Percentiles rank a stretch among this genome's conserved stretches.
These are phyloP conservation scores for Eilema sororculum DNA, from an alignment of 2,888 invertebrate genomes.

Conservation along the genomic window DNA sequence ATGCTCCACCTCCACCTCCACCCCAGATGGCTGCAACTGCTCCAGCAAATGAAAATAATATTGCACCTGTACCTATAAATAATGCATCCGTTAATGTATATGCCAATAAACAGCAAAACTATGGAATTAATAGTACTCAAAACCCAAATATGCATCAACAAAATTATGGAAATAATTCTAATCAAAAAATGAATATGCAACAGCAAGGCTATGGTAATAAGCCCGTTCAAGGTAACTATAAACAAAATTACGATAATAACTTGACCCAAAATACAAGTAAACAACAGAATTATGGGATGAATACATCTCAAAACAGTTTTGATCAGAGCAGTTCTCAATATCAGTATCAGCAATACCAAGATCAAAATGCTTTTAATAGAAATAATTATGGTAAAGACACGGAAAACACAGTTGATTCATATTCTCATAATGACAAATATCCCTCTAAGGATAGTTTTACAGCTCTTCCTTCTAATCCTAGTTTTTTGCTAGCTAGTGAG, in stretches of 20 bases:
- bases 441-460: constrained; percentile 35
- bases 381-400: constrained; percentile 58
- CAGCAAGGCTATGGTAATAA: constrained; percentile 42
- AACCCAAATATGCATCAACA: constrained; percentile 37
- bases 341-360: constrained; percentile 54
- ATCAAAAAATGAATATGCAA: constrained; percentile 33
- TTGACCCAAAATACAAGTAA: constrained; percentile 29
- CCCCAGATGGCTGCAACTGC: constrained; percentile 45
- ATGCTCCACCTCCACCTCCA: constrained; percentile 56
- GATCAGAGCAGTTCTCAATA: constrained; percentile 51
- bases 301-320: constrained; percentile 43
- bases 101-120: constrained; percentile 45
- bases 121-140: constrained; percentile 41
- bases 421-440: constrained; percentile 54
- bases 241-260: constrained; percentile 50
- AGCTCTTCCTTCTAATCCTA: constrained; percentile 52
- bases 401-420: constrained; percentile 68
- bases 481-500: constrained; percentile 68
- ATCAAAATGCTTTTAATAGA: constrained; percentile 55
- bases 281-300: constrained; percentile 49
- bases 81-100: constrained; percentile 48
- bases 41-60: constrained; percentile 54
- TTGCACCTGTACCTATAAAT: constrained; percentile 49
- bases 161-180: constrained; percentile 45
- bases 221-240: constrained; percentile 27